A percentile compares a stretch with the other conserved stretches of the same genome.
Evolutionary conservation across 2,797 vertebrate genomes (phyloP).

Genomic region (Apogon hyalosoma): DNA sequence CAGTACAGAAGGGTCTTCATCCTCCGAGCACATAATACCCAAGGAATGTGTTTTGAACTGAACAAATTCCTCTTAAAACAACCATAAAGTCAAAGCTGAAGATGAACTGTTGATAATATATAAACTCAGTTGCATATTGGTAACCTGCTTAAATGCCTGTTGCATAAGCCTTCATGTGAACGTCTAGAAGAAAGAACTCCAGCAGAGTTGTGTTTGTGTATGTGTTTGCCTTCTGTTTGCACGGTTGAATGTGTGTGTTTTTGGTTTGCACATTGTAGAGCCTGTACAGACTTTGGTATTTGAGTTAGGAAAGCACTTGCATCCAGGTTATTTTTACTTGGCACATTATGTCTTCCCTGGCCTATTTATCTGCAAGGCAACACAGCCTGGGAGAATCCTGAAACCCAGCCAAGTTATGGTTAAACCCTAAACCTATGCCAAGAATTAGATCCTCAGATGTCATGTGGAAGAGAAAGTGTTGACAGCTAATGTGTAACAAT

Average conservation of each 20-base stretch:
- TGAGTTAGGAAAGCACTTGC: background rate
- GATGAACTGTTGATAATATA: background rate
- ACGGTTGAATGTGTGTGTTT: conserved; percentile 1
- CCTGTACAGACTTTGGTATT: background rate
- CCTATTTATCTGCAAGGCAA: background rate
- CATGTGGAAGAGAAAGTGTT: too few relatives aligned
- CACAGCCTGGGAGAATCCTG: background rate
- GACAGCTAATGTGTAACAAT: too few relatives aligned
- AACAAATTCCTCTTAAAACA: background rate
- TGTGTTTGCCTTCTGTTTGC: background rate
- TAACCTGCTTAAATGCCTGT: conserved; percentile 11
- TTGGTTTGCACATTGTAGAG: conserved; percentile 1
- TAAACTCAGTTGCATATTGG: background rate
- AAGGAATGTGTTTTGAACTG: background rate
- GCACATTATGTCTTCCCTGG: background rate
- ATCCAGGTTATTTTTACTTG: conserved; percentile 24
- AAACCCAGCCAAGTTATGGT: conserved; percentile 28
- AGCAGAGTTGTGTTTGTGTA: conserved; percentile 8
- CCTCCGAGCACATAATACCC: background rate
- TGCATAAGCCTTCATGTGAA: conserved; percentile 10
- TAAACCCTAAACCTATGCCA: conserved; percentile 43
- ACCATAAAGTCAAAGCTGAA: conserved; percentile 7
- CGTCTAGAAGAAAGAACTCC: background rate
- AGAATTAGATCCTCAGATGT: background rate
- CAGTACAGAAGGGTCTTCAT: too few relatives aligned